phyloP scores from a whole-genome alignment of 2,113 vertebrate species.

The Dasyurus viverrinus region DNA sequence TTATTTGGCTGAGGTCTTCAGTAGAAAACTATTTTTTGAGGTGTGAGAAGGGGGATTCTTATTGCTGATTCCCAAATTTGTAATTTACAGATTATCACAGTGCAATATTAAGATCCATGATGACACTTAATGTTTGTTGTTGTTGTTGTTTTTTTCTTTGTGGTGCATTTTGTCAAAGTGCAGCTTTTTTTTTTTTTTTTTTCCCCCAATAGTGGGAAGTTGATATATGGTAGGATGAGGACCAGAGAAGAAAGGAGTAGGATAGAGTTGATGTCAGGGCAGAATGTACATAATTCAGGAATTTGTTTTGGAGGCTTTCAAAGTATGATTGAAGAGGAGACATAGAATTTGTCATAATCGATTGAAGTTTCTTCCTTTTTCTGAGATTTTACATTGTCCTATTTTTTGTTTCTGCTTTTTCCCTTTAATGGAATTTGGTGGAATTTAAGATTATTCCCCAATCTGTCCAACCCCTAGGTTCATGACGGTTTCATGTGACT shows the following conservation, averaged over 20 bases:
- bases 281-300: background rate
- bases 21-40: background rate
- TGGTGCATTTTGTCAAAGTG: background rate
- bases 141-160: background rate
- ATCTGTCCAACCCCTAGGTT: background rate
- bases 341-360: background rate
- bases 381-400: background rate
- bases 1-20: background rate
- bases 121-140: background rate
- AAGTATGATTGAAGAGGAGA: background rate
- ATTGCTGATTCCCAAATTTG: background rate
- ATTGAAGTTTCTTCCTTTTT: background rate
- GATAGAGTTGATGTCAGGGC: background rate
- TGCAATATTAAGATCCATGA: background rate
- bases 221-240: background rate
- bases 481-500: conserved; percentile 18
- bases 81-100: background rate
- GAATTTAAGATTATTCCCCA: background rate
- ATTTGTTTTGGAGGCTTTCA: background rate
- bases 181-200: background rate
- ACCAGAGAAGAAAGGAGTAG: background rate
- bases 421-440: background rate
- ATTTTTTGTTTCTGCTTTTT: background rate
- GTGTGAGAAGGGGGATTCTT: background rate
- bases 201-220: background rate